Base-by-base conservation (phyloP, 2,797 vertebrate genomes). In the Setipinna tenuifilis region DNA sequence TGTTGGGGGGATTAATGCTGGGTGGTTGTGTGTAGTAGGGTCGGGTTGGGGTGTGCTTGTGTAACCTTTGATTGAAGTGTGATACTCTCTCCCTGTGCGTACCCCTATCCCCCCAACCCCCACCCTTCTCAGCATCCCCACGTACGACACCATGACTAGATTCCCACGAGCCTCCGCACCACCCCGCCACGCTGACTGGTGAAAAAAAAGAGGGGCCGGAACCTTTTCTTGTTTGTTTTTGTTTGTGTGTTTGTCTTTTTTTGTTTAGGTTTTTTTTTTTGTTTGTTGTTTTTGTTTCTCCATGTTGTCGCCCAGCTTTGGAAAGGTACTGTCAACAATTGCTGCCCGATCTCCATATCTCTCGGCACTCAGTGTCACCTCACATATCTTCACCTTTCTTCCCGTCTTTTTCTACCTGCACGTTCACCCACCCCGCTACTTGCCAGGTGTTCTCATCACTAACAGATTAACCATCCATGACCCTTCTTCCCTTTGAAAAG, bases 141-240 rank as follows among this genome's bases (percentile, higher is more conserved):
- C 95, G 86, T 95, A 94, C 93, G 95, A 96, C 86, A 95, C 95
- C 85, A 91, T 95, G 93, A 96, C 94, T 93, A 95, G 95, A 92
- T 96, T 95, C 89, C 95, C 96, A 2, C 91, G 95, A 84, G 95
- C 93, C 91, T 96, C 94, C 82, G 95, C 94, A 91, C 95, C 93
- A 87, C 95, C 95, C 84, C 93, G 94, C 87, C 92, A 95, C 90
- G 94, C 95, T 81, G 95, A 96, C 94, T 96, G 95, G 96, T 96
- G 95, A 96, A 91, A 86, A 54, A 62, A 85, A 54, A 62, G 85
- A 87, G 89, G 83, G 84, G 88, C 90, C 91, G 25, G 21, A 80
- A 80, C 31, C 90, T 91, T 90, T 62, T 81, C 62, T 86, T 84
- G 90, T 78, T 84, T 57, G 89, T 78, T 46, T 61, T 62, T 44